phyloP scores from a whole-genome alignment of 2,113 vertebrate species.

The Prionailurus bengalensis region DNA sequence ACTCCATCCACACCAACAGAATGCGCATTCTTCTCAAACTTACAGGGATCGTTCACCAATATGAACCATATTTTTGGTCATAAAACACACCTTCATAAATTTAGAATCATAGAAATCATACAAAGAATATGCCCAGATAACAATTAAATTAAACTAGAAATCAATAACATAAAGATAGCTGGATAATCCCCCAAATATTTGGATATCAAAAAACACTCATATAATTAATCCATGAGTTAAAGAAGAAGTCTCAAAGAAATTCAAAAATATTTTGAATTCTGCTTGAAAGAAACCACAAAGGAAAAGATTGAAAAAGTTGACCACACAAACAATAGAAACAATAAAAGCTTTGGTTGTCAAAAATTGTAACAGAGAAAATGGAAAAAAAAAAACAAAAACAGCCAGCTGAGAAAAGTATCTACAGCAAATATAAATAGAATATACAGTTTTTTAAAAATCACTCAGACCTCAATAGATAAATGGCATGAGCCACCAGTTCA shows the following conservation, averaged over 20 bases:
- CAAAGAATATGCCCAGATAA: not conserved
- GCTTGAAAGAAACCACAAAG: not conserved
- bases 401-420: not conserved
- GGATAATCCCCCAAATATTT: not conserved
- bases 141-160: not conserved
- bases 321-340: not conserved
- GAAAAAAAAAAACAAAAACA: slow-evolving; percentile 2
- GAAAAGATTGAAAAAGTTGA: not conserved
- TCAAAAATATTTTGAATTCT: slow-evolving; percentile 9
- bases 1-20: not conserved
- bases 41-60: not conserved
- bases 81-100: not conserved
- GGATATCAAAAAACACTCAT: not conserved
- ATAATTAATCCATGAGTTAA: not conserved
- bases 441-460: not conserved
- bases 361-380: not conserved
- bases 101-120: not conserved
- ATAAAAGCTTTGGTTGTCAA: not conserved
- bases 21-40: not conserved
- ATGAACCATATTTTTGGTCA: not conserved
- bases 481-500: not conserved
- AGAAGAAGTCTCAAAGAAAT: not conserved
- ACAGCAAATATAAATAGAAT: not conserved
- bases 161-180: not conserved
- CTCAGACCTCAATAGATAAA: not conserved